These are phyloP conservation scores for Synergus itoensis DNA, from an alignment of 2,888 invertebrate species.

Conservation along the genomic window DNA sequence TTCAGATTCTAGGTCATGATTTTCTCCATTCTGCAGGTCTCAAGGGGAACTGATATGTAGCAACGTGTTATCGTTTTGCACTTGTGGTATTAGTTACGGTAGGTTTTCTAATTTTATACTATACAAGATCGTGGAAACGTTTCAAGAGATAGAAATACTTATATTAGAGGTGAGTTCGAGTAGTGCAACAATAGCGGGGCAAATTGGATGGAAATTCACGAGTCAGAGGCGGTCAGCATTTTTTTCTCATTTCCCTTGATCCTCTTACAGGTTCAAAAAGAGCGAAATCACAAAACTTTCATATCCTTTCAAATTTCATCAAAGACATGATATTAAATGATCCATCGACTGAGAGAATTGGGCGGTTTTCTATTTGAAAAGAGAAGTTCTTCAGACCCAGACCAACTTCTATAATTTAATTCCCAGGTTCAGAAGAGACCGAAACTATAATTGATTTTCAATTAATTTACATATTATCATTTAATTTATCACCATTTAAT, in stretches of 20 bases:
- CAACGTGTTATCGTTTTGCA: not conserved
- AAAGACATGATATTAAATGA: conserved; percentile 8
- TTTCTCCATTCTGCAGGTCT: not conserved
- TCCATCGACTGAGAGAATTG: not conserved
- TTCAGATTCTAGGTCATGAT: not conserved
- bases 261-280: conserved; percentile 19
- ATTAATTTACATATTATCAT: not conserved
- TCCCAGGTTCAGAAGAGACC: not conserved
- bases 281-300: conserved; percentile 19
- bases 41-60: not conserved
- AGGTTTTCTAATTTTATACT: not conserved
- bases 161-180: conserved; percentile 7
- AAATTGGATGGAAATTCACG: conserved; percentile 57
- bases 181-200: conserved; percentile 45
- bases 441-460: not conserved
- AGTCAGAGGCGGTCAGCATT: conserved; percentile 46
- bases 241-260: conserved; percentile 42
- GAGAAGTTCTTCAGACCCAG: not conserved
- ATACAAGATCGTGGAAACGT: conserved; percentile 4
- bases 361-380: not conserved
- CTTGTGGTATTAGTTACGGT: conserved; percentile 2
- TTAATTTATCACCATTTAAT: too few species aligned
- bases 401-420: not conserved
- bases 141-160: not conserved
- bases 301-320: conserved; percentile 20